Evolutionary conservation across 37 sponge, comb jelly and placozoan species (phyloP), one percentile per base, ranked within the genome.

Genomic region (Oopsacas minuta): DNA sequence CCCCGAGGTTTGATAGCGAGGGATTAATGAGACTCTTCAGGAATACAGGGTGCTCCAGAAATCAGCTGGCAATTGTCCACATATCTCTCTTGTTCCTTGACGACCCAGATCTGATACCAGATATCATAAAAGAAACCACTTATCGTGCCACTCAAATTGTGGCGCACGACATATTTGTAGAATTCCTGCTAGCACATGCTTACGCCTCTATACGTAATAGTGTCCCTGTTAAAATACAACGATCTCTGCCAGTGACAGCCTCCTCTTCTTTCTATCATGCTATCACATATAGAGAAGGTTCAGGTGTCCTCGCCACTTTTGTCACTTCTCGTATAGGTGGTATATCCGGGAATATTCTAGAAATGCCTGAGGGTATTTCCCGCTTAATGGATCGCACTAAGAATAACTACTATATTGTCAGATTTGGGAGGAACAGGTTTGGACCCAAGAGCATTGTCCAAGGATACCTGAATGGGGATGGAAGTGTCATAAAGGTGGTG

Each of bases 91-190:
- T 61, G 17, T 61, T 61, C 75, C 75, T 61, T 10, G 75, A 61
- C 28, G 75, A 61, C 28, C 30, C 75, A 34, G 75, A 61, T 34
- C 75, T 61, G 28, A 12, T 61, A 5, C 75, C 75, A 5, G 75
- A 61, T 34, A 61, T 61, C 20, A 61, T 61, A 25, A 25, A 34
- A 5, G 75, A 61, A 34, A n/a, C 75, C 75, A 61, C 75, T 12
- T 34, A 3, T 25, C 75, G 75, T 34, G 75, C 75, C 75, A 3
- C 7, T 3, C 17, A 61, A 34, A 25, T 61, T 25, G 75, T 61
- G 75, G 75, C 75, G 75, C 7, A 3, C 28, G 75, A 61, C 75
- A 61, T 61, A 61, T 61, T 61, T 34, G 75, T n/a, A 34, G 75
- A 61, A 34, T 61, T 61, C 75, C 75, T 61, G 17, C 75, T 61